Base-by-base conservation (phyloP, 2,797 vertebrate species). In the Cossypha polioptera region DNA sequence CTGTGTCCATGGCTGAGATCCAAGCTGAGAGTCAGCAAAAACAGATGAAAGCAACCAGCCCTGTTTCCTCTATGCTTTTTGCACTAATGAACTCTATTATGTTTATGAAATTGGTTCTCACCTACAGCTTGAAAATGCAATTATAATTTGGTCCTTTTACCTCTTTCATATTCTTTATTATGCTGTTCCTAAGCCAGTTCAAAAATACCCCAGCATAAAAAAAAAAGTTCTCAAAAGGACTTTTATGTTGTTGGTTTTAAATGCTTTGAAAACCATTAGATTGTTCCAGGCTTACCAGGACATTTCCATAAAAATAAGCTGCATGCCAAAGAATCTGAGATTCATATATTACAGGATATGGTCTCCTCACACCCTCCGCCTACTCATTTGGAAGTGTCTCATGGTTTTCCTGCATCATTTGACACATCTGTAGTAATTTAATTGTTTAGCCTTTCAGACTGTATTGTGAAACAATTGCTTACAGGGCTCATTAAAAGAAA, bases 381-480 rank as follows among this genome's bases (percentile, higher is more conserved):
- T 95, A 96, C 95, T 94, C 94, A 66, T 95, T 92, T 96, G 95
- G 95, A 97, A 95, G 81, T 81, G 91, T 95, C 94, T 96, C 92
- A 91, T 96, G 94, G 87, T 93, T 95, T 97, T 96, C 94, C 92
- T 97, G 95, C 95, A 95, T 95, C 89, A 73, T 95, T 94, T 97
- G 89, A 93, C 92, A 97, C 96, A 97, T 96, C 96, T 97, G 96
- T 92, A 96, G 75, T 95, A 87, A 89, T 86, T 97, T 96, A 97
- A 96, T 96, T 96, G 94, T 96, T 96, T 96, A 96, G 84, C 62
- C 67, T 83, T 94, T 93, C 76, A 96, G 96, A 92, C 84, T 91
- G 35, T 77, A 80, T 95, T 97, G 92, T 94, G 96, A 97, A 97
- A 96, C 89, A 93, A 95, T 90, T 94, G 91, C 94, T 94, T 94